phyloP scores from a whole-genome alignment of 2,797 vertebrate species.

The Arrhamphus sclerolepis region DNA sequence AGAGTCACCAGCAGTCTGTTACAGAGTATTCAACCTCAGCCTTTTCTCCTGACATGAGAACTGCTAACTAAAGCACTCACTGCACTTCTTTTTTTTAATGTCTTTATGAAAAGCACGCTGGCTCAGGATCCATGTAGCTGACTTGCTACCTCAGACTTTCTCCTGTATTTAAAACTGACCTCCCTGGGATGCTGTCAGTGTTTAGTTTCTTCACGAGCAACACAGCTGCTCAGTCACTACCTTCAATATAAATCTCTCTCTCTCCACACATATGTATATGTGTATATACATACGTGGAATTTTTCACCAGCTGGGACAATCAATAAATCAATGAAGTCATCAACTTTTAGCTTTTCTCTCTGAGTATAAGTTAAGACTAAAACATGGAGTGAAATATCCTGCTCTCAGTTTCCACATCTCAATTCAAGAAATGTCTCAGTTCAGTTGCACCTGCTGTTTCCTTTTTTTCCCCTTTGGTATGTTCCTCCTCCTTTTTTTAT shows the following conservation, averaged over 20 bases:
- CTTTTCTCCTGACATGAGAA: conserved; percentile 6
- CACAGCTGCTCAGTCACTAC: neutral
- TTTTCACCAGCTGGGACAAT: no score
- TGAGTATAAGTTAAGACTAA: no score
- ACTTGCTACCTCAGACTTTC: conserved; percentile 59
- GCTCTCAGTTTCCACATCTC: no score
- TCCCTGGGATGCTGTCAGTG: conserved; percentile 4
- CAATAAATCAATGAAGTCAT: no score
- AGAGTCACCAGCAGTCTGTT: conserved; percentile 23
- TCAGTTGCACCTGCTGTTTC: no score
- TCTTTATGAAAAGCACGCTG: neutral
- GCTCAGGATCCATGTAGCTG: conserved; percentile 2
- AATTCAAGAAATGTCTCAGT: no score
- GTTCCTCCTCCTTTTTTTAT: no score
- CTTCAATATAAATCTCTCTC: no score
- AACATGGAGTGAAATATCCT: no score
- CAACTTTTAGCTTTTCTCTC: no score
- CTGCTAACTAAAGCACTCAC: neutral
- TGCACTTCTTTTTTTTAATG: neutral
- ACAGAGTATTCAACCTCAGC: conserved; percentile 19
- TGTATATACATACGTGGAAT: no score
- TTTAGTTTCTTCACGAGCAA: neutral
- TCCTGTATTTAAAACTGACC: conserved; percentile 8
- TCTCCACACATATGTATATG: no score
- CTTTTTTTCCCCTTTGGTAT: neutral